Conservation (phyloP, 2,113 vertebrate species). For the Solea senegalensis region DNA sequence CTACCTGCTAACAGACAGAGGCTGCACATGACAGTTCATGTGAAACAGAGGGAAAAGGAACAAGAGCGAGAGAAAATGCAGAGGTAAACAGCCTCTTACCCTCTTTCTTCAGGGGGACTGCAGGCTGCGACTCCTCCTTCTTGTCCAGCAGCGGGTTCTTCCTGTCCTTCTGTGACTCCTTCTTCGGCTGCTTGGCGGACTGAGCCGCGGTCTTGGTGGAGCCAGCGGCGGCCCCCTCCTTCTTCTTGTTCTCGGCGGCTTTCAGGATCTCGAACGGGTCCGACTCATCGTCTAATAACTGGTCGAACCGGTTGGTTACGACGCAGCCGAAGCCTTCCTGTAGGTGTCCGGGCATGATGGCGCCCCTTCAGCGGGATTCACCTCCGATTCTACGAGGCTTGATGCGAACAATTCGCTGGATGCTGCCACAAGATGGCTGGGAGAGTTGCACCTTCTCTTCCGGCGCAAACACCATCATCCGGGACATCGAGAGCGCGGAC, state of each 20-base stretch:
- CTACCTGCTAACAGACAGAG: constrained; percentile 47
- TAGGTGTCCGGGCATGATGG: constrained; percentile 99
- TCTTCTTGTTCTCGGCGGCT: constrained; percentile 95
- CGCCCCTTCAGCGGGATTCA: constrained; percentile 93
- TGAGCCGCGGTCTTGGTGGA: constrained; percentile 87
- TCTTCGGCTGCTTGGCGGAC: constrained; percentile 91
- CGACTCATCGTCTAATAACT: constrained; percentile 96
- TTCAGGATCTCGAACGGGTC: constrained; percentile 96
- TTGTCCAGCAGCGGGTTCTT: constrained; percentile 89
- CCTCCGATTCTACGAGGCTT: constrained; percentile 92
- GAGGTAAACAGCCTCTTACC: constrained; percentile 67
- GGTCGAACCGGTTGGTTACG: constrained; percentile 98
- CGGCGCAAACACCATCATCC: constrained; percentile 94
- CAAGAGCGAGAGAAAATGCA: background rate
- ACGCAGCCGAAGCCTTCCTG: constrained; percentile 98
- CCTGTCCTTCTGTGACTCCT: constrained; percentile 95
- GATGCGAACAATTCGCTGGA: constrained; percentile 84
- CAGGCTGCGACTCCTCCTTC: constrained; percentile 85
- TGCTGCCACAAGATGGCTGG: constrained; percentile 97
- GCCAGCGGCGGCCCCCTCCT: constrained; percentile 87
- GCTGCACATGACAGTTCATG: constrained; percentile 53
- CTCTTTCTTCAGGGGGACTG: constrained; percentile 88
- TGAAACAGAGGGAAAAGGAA: constrained; percentile 13
- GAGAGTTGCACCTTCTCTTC: constrained; percentile 95
- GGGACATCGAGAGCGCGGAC: constrained; percentile 76